Conservation (phyloP, 2,113 vertebrate species). For the Erpornis zantholeuca region DNA sequence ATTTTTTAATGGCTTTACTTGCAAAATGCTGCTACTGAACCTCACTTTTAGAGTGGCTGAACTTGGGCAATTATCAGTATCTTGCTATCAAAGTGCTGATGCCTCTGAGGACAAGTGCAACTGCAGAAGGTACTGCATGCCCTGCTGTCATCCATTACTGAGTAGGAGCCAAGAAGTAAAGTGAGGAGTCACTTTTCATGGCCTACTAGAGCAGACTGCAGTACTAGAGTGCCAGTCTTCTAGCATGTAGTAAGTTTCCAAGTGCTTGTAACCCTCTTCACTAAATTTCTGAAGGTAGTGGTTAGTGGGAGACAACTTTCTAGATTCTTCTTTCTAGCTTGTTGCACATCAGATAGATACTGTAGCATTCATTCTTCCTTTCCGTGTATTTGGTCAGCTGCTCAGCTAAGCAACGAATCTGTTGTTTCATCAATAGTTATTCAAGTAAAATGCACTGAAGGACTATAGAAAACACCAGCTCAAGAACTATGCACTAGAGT, state of each 20-base stretch:
- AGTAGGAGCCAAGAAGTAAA: neutral
- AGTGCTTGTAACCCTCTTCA: neutral
- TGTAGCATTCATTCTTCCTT: neutral
- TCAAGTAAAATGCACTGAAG: neutral
- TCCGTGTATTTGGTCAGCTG: neutral
- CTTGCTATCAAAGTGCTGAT: neutral
- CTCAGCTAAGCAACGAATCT: neutral
- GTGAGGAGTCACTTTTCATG: neutral
- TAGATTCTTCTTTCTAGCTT: neutral
- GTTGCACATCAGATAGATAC: neutral
- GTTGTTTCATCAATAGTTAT: neutral
- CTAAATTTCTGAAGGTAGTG: neutral
- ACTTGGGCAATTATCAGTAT: neutral
- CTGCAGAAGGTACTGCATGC: neutral
- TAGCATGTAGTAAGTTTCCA: rapidly evolving
- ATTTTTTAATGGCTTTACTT: neutral
- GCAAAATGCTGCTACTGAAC: neutral
- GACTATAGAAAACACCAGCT: neutral
- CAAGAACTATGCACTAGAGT: neutral
- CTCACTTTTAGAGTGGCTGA: neutral
- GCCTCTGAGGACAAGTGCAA: neutral
- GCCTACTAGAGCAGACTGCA: neutral
- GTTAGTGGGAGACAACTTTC: neutral
- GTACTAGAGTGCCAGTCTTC: neutral
- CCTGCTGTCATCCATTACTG: neutral